Evolutionary conservation across 2,797 vertebrate genomes (phyloP).

Genomic region (Parauchenoglanis ngamensis): DNA sequence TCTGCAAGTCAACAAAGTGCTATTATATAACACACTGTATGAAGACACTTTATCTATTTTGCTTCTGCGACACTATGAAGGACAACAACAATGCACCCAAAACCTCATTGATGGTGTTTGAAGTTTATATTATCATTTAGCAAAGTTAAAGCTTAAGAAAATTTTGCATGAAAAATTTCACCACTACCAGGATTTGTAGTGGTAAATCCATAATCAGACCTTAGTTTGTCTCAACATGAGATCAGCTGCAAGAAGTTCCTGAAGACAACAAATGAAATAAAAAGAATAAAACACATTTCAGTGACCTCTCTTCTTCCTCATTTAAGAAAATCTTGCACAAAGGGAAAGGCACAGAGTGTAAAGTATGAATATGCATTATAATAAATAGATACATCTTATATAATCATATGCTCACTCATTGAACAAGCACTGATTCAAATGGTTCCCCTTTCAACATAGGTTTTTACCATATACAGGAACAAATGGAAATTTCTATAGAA

Average conservation of each 20-base stretch:
- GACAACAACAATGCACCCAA: no score
- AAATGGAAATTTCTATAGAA: not conserved
- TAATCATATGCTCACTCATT: not conserved
- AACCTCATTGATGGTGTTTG: not conserved
- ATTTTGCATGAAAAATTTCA: not conserved
- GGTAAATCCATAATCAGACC: not conserved
- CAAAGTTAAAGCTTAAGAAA: not conserved
- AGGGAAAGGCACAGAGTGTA: not conserved
- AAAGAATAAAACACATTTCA: not conserved
- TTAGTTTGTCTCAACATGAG: not conserved
- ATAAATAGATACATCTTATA: not conserved
- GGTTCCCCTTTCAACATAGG: not conserved
- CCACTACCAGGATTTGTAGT: not conserved
- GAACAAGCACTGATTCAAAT: not conserved
- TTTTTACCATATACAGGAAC: not conserved
- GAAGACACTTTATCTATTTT: not conserved
- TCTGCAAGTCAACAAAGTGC: not conserved
- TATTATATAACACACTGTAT: not conserved
- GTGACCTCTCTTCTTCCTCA: not conserved
- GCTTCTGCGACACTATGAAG: not conserved
- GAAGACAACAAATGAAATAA: not conserved
- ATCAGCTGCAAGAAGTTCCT: not conserved
- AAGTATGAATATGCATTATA: not conserved
- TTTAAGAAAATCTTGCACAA: not conserved
- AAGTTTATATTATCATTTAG: not conserved